A percentile compares a stretch with the other conserved stretches of the same genome.
Evolutionary conservation across 2,113 vertebrate species (phyloP).

Genomic region (Tringa solitaria): DNA sequence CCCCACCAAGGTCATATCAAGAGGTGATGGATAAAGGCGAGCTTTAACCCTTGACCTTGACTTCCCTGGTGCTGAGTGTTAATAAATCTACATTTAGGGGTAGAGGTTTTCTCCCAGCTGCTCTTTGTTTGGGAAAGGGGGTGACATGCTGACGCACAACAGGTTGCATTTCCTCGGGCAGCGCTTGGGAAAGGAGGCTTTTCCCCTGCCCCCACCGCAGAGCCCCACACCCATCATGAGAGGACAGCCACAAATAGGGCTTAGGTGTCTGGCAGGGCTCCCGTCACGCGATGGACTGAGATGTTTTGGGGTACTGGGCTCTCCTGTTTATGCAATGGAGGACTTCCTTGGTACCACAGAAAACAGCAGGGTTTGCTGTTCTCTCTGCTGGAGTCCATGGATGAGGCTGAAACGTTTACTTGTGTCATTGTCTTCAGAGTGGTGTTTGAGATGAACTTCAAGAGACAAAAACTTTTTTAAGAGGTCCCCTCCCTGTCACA

Average conservation of each 20-base stretch:
- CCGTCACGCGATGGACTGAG: rapidly evolving
- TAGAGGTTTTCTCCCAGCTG: conserved; percentile 46
- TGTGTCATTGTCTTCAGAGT: not conserved
- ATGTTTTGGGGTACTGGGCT: rapidly evolving
- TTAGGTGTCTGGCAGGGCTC: not conserved
- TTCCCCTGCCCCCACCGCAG: not conserved
- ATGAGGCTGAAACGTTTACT: not conserved
- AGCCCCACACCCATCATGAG: rapidly evolving
- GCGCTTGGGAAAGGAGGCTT: not conserved
- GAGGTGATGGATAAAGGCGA: conserved; percentile 60
- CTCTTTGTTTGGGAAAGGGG: conserved; percentile 15
- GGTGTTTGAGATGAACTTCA: not conserved
- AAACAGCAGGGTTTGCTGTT: not conserved
- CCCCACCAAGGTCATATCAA: conserved; percentile 45
- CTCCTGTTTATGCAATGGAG: not conserved
- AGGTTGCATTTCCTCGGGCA: conserved; percentile 43
- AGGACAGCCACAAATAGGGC: not conserved
- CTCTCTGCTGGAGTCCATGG: not conserved
- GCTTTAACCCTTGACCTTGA: conserved; percentile 66
- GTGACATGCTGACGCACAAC: not conserved
- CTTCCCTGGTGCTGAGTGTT: conserved; percentile 53
- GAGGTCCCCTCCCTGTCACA: not conserved
- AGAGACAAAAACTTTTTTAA: not conserved
- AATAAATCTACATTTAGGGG: conserved; percentile 61
- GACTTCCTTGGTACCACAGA: not conserved